These are phyloP conservation scores for Bagarius yarrelli DNA, from an alignment of 2,113 vertebrate genomes.

Conservation along the genomic window DNA sequence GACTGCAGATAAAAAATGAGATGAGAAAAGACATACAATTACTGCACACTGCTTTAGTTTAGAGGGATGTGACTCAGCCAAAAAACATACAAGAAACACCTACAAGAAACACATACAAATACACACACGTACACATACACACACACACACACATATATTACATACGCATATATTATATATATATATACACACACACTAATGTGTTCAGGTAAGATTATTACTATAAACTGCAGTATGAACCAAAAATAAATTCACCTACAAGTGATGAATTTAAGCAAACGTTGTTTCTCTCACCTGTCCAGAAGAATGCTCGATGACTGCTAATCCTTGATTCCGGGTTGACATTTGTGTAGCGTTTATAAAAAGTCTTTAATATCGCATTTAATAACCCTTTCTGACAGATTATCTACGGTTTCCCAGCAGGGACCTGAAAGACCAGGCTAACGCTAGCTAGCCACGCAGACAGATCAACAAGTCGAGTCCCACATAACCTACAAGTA, in stretches of 20 bases:
- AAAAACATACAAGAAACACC: background rate
- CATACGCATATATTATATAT: background rate
- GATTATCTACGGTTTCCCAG: background rate
- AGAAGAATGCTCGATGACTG: conserved; percentile 74
- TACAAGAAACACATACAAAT: background rate
- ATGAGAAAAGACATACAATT: background rate
- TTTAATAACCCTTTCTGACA: background rate
- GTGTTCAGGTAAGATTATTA: background rate
- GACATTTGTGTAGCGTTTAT: conserved; percentile 66
- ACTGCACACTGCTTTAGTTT: background rate
- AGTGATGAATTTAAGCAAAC: background rate
- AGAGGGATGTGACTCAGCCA: background rate
- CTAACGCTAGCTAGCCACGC: conserved; percentile 54
- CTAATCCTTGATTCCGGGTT: conserved; percentile 70
- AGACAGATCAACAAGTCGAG: conserved; percentile 76
- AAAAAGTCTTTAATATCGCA: background rate
- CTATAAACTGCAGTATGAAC: background rate
- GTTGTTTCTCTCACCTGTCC: conserved; percentile 69
- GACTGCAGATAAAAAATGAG: background rate
- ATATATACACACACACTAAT: background rate
- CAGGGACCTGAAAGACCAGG: conserved; percentile 16
- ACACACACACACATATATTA: background rate
- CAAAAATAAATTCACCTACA: background rate
- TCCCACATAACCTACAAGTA: conserved; percentile 62
- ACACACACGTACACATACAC: too few relatives aligned